Evolutionary conservation across 2,113 vertebrate genomes (phyloP), one percentile per base, ranked within the genome.

Genomic region (Sciurus niger): DNA sequence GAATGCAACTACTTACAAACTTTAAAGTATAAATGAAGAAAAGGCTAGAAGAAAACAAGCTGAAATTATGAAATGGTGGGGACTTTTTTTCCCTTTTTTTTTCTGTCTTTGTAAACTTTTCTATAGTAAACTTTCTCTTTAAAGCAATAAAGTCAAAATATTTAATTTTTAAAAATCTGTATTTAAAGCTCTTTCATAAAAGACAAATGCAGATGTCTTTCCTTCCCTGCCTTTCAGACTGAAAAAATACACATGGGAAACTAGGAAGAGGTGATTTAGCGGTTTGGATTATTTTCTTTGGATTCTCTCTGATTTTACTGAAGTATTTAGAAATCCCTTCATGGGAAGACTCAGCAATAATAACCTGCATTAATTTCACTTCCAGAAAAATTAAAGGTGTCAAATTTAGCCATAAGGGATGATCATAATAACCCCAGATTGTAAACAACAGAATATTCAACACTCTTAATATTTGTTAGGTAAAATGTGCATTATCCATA

Each of bases 241-340:
- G 12, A 95, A 87, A 63, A 83, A 94, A 88, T 67, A 82, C 46
- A 70, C 48, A 22, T 14, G 43, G 79, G 78, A 95, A 94, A 96
- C 82, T 87, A 84, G 80, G 70, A 92, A 96, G 77, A 63, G 53
- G 53, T 14, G 17, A 92, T 95, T 87, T 90, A 94, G 84, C 58
- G 34, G 58, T 63, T 90, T 14, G 20, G 40, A 72, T 95, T 96
- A 68, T 95, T 96, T 97, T 92, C 80, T 95, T 96, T 97, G 60
- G 82, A 84, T 93, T 87, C 40, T 82, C 25, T 58, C 76, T 93
- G 51, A 70, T 82, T 89, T 96, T 82, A 88, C 86, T 85, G 25
- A 91, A 84, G 28, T 63, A 28, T 46, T 90, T 93, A 77, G 68
- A 94, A 96, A 77, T 68, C 63, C 18, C 58, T 80, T 90, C 65